phyloP scores from a whole-genome alignment of 2,888 invertebrate species.

The Troides aeacus region DNA sequence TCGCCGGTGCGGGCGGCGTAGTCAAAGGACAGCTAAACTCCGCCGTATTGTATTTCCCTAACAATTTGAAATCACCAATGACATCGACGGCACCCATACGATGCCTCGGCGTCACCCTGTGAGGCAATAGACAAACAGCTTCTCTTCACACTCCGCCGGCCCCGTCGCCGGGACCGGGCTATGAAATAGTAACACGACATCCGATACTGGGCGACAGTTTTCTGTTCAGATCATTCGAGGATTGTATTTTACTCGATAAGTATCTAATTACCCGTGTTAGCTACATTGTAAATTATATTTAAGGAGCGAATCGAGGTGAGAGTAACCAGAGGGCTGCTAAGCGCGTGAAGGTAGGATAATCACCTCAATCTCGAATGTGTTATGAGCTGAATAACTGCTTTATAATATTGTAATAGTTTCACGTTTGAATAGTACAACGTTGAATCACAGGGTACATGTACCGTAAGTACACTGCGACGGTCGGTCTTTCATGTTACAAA shows the following conservation, averaged over 20 bases:
- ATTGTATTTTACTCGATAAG: slow-evolving; percentile 38
- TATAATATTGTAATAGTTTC: slow-evolving; percentile 12
- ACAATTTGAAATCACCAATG: slow-evolving; percentile 67
- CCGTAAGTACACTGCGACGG: slow-evolving; percentile 35
- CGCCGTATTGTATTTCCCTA: slow-evolving; percentile 61
- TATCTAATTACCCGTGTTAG: slow-evolving; percentile 47
- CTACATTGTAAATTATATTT: slow-evolving; percentile 26
- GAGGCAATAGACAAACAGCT: slow-evolving; percentile 65
- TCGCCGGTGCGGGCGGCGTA: slow-evolving; percentile 47
- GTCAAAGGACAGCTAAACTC: slow-evolving; percentile 47
- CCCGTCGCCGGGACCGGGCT: slow-evolving; percentile 60
- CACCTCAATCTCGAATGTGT: neutral
- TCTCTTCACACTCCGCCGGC: slow-evolving; percentile 58
- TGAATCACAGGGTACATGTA: too few relatives aligned
- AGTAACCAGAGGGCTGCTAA: neutral
- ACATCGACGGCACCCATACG: slow-evolving; percentile 66
- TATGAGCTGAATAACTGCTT: slow-evolving; percentile 6
- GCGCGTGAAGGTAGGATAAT: slow-evolving; percentile 10
- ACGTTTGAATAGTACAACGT: slow-evolving; percentile 20
- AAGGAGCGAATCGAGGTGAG: slow-evolving; percentile 4
- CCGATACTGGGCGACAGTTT: slow-evolving; percentile 65
- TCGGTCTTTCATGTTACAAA: slow-evolving; percentile 58
- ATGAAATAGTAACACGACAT: slow-evolving; percentile 58
- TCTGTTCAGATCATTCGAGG: slow-evolving; percentile 51
- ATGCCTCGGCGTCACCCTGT: slow-evolving; percentile 65